Base-by-base conservation (phyloP, 2,113 vertebrate genomes). In the Hippocampus guttulatus region DNA sequence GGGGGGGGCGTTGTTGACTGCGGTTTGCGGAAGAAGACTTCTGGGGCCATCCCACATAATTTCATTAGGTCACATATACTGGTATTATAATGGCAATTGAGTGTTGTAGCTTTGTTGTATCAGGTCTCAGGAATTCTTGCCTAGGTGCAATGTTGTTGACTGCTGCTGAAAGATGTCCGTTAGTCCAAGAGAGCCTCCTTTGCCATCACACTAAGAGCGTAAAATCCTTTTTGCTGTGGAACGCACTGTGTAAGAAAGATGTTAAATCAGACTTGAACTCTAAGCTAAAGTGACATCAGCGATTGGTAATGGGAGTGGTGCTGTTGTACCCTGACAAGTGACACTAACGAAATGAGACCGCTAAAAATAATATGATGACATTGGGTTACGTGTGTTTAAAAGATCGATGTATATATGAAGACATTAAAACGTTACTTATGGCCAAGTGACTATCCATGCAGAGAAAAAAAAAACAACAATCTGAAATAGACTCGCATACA, bases 391-490 rank as follows among this genome's bases (percentile, higher is more conserved):
- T 76, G 65, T 38, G 51, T 67, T 76, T 66, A 68, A 58, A 79
- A 75, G 67, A 78, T 74, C 78, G 60, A 57, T 68, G 68, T 66
- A 57, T 75, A 74, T 77, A 11, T 67, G 33, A 73, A 63, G 12
- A 3, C 57, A n/a, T 71, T 21, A 64, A 25, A 57, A 69, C 23
- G 57, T 73, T 81, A 60, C 76, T 74, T 84, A 76, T 78, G 67
- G 74, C 67, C 33, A 43, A 57, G 69, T 47, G 5, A 38, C 54
- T 68, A 78, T 75, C 71, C 80, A 79, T 70, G 77, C 69, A 81
- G 78, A 81, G n/a, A 27, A 27, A 27, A 77, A 78, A 84, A 78
- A 81, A 78, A 83, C 76, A 77, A 75, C 68, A 85, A 81, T 86
- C 33, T 61, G 64, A 83, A 84, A 78, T 38, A 51, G 47, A 51